Percentiles rank a stretch among this genome's conserved stretches.
Conservation (phyloP, 2,113 vertebrate genomes). For the Otocyon megalotis region DNA sequence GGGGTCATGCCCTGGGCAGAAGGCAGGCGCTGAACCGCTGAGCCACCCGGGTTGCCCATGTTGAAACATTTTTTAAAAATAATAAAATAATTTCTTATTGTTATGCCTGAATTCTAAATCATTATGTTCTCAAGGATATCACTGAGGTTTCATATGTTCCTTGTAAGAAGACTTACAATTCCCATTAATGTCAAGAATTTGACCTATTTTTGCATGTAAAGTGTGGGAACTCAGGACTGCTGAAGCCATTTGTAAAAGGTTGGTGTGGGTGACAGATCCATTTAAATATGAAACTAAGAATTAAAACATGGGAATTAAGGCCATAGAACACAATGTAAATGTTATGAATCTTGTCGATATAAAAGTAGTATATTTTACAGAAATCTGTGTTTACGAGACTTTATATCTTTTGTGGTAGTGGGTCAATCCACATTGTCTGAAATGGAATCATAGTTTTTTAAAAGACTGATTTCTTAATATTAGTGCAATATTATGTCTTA, state of each 20-base stretch:
- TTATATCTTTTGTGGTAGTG: neutral
- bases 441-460: slow-evolving; percentile 13
- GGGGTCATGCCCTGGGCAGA: too few relatives aligned
- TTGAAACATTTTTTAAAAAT: too few relatives aligned
- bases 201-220: neutral
- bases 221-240: neutral
- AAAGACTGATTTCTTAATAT: slow-evolving; percentile 25
- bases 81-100: neutral
- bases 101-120: slow-evolving; percentile 34
- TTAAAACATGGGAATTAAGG: slow-evolving; percentile 24
- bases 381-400: neutral
- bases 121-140: neutral
- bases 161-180: neutral
- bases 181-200: slow-evolving; percentile 19
- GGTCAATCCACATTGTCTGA: neutral
- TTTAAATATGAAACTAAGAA: slow-evolving; percentile 54
- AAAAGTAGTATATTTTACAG: neutral
- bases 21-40: too few relatives aligned
- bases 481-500: slow-evolving; percentile 38
- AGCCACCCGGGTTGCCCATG: too few relatives aligned
- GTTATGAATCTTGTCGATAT: neutral
- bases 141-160: neutral
- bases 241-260: neutral
- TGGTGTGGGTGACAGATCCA: neutral
- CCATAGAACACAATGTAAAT: neutral